A percentile compares a stretch with the other conserved stretches of the same genome.
phyloP scores from a whole-genome alignment of 37 sponge, comb jelly and placozoan species.

The Aplysina aerophoba region DNA sequence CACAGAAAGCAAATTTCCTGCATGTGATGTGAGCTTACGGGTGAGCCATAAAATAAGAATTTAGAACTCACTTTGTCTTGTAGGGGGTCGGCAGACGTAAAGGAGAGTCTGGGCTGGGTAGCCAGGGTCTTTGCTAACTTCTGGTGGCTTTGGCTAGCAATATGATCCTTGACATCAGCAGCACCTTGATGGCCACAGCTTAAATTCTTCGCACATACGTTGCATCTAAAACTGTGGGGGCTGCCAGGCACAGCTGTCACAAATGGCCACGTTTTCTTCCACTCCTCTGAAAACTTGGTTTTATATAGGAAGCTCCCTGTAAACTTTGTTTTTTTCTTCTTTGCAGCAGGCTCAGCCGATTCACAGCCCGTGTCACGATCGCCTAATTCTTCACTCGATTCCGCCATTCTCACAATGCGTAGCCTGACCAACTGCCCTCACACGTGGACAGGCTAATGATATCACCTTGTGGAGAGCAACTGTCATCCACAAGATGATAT shows the following conservation, averaged over 20 bases:
- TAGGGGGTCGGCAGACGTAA: constrained; percentile 6
- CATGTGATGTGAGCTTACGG: constrained; percentile 7
- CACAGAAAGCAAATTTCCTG: not conserved
- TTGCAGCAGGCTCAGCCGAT: not conserved
- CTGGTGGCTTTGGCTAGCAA: constrained; percentile 33
- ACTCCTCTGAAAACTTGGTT: constrained; percentile 48
- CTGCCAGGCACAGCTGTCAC: constrained; percentile 18
- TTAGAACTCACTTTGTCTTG: not conserved
- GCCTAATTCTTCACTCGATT: not conserved
- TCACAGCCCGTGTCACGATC: not conserved
- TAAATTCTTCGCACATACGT: constrained; percentile 28
- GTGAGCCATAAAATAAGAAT: constrained; percentile 2
- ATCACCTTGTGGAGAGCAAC: too few relatives aligned
- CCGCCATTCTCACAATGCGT: too few relatives aligned
- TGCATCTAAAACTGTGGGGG: constrained; percentile 32
- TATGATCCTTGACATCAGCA: constrained; percentile 36
- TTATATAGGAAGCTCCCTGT: constrained; percentile 32
- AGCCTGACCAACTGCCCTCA: too few relatives aligned
- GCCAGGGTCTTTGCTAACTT: constrained; percentile 15
- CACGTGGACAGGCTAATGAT: too few relatives aligned
- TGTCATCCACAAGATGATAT: too few relatives aligned
- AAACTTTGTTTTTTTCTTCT: constrained; percentile 32
- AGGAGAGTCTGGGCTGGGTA: constrained; percentile 34
- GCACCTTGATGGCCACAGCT: constrained; percentile 44
- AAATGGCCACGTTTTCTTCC: constrained; percentile 59